Percentiles rank a stretch among this genome's conserved stretches.
Conservation (phyloP, 2,888 invertebrate genomes). For the Tiliacea aurago region DNA sequence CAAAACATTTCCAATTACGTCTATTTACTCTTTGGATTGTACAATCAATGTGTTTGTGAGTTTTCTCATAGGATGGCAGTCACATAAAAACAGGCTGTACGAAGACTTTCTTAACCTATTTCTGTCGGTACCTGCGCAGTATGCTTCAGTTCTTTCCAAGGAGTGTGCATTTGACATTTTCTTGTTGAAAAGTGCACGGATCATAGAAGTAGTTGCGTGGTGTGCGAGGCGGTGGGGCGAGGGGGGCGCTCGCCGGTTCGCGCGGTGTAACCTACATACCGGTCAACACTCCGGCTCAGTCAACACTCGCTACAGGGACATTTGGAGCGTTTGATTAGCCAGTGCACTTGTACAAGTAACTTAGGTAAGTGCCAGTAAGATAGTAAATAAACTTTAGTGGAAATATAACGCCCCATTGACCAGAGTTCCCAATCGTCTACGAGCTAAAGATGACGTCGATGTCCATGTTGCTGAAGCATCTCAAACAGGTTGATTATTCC, state of each 20-base stretch:
- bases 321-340: constrained; percentile 82
- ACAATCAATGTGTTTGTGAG: constrained; percentile 29
- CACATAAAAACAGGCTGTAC: constrained; percentile 25
- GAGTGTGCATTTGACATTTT: constrained; percentile 85
- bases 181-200: constrained; percentile 87
- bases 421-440: not conserved
- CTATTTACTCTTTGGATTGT: constrained; percentile 27
- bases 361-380: constrained; percentile 47
- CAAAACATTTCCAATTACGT: constrained; percentile 33
- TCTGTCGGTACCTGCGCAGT: constrained; percentile 50
- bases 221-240: constrained; percentile 69
- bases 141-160: constrained; percentile 49
- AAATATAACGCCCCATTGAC: not conserved
- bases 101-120: constrained; percentile 60
- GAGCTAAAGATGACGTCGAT: not conserved
- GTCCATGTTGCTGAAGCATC: not conserved
- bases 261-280: constrained; percentile 90
- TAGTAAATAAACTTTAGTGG: constrained; percentile 6
- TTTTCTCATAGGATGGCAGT: constrained; percentile 18
- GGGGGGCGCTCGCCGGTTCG: constrained; percentile 81
- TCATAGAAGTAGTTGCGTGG: constrained; percentile 86
- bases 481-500: not conserved
- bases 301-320: constrained; percentile 91
- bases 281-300: constrained; percentile 91
- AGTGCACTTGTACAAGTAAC: constrained; percentile 78